Evolutionary conservation across 1,140 invertebrate species (phyloP).

Genomic region (Aphelenchoides fujianensis): DNA sequence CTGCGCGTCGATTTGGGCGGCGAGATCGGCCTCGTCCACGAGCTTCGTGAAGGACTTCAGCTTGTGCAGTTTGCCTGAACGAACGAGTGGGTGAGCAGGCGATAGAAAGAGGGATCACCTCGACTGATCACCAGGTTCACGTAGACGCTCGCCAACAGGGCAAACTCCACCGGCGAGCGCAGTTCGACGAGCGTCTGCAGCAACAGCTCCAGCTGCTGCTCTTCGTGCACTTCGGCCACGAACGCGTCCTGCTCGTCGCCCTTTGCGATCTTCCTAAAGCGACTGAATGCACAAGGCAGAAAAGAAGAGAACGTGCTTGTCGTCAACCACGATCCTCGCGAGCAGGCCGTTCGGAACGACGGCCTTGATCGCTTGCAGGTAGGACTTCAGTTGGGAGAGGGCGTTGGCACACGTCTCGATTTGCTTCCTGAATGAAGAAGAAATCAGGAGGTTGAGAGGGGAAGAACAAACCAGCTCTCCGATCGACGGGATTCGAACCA

Average conservation of each 20-base stretch:
- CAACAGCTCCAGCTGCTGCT: neutral
- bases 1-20: too few species aligned
- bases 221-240: too few species aligned
- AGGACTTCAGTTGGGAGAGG: neutral
- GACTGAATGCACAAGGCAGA: too few species aligned
- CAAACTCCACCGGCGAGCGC: neutral
- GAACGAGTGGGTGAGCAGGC: neutral
- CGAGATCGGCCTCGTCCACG: too few species aligned
- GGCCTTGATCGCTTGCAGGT: neutral
- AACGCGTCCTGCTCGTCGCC: too few species aligned
- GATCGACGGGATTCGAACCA: neutral
- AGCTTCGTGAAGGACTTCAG: neutral
- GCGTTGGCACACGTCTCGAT: neutral
- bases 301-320: neutral
- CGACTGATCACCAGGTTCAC: neutral
- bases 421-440: constrained; percentile 3
- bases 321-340: neutral
- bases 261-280: too few species aligned
- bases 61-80: constrained; percentile 1
- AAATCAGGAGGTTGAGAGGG: neutral
- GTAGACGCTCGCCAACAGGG: neutral
- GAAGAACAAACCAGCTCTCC: neutral
- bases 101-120: neutral
- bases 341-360: neutral
- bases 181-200: neutral